Conservation (phyloP, 2,113 vertebrate genomes). For the Nannospalax galili region DNA sequence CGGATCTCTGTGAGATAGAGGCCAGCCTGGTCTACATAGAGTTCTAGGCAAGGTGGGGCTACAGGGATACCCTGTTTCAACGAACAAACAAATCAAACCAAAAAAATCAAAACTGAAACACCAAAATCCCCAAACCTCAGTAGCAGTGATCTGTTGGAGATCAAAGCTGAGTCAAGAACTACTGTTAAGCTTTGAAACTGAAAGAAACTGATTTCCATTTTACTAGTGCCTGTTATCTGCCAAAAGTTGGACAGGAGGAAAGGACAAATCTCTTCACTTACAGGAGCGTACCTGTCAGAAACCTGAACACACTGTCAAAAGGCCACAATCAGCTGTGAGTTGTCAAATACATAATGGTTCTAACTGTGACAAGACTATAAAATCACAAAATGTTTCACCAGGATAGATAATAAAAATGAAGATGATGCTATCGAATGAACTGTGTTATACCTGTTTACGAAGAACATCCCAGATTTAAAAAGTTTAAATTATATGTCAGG, state of each 20-base stretch:
- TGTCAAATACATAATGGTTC: not conserved
- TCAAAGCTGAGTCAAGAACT: conserved; percentile 19
- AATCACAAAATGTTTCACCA: conserved; percentile 26
- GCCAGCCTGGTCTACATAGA: no score
- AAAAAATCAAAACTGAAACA: no score
- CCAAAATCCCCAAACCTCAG: not conserved
- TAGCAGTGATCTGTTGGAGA: not conserved
- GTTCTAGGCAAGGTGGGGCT: no score
- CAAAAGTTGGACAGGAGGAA: not conserved
- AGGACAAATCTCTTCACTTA: not conserved
- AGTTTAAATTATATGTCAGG: no score
- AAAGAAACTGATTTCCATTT: conserved; percentile 31
- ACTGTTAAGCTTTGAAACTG: not conserved
- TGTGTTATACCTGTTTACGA: not conserved
- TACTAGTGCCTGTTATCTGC: not conserved
- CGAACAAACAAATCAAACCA: no score
- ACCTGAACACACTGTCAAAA: not conserved
- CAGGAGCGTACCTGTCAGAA: not conserved
- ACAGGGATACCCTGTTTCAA: no score
- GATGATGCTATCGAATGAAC: not conserved
- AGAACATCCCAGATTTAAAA: conserved; percentile 15
- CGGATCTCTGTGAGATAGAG: no score
- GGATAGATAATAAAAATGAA: conserved; percentile 58
- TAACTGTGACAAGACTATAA: conserved; percentile 6
- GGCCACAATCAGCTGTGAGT: not conserved